phyloP scores from a whole-genome alignment of 2,888 invertebrate species.

The Orthosia cruda region DNA sequence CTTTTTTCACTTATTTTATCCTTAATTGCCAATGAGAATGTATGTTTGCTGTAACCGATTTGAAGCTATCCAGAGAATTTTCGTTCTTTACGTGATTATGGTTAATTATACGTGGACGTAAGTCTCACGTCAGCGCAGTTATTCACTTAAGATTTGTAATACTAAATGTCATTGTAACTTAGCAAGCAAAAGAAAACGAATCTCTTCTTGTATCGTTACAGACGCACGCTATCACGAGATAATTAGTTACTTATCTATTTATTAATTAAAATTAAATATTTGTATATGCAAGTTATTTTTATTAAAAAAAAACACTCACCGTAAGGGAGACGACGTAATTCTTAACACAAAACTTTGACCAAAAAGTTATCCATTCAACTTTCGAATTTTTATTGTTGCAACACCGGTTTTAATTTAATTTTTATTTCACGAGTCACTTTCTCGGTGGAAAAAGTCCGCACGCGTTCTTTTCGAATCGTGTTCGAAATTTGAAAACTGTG shows the following conservation, averaged over 20 bases:
- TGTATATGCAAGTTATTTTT: background rate
- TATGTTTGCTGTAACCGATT: slow-evolving; percentile 11
- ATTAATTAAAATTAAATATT: slow-evolving; percentile 29
- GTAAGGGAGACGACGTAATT: slow-evolving; percentile 79
- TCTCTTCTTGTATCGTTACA: slow-evolving; percentile 69
- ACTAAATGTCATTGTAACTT: slow-evolving; percentile 74
- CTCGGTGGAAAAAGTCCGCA: slow-evolving; percentile 69
- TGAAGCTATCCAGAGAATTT: slow-evolving; percentile 32
- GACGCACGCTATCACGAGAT: slow-evolving; percentile 72
- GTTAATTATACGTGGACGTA: slow-evolving; percentile 66
- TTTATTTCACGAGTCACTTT: slow-evolving; percentile 82
- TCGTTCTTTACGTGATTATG: slow-evolving; percentile 55
- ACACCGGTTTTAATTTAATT: slow-evolving; percentile 75
- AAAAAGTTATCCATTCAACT: slow-evolving; percentile 80
- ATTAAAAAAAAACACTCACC: slow-evolving; percentile 78
- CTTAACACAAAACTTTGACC: slow-evolving; percentile 69
- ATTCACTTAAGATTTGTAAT: slow-evolving; percentile 70
- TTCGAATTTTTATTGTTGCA: slow-evolving; percentile 75
- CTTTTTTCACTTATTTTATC: background rate
- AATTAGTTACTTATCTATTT: slow-evolving; percentile 40
- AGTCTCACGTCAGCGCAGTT: slow-evolving; percentile 71
- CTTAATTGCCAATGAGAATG: background rate
- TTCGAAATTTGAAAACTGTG: slow-evolving; percentile 71
- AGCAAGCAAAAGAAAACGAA: slow-evolving; percentile 74
- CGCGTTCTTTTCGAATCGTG: slow-evolving; percentile 71